Evolutionary conservation across 2,113 vertebrate species (phyloP).

Genomic region (Halichoeres trimaculatus): DNA sequence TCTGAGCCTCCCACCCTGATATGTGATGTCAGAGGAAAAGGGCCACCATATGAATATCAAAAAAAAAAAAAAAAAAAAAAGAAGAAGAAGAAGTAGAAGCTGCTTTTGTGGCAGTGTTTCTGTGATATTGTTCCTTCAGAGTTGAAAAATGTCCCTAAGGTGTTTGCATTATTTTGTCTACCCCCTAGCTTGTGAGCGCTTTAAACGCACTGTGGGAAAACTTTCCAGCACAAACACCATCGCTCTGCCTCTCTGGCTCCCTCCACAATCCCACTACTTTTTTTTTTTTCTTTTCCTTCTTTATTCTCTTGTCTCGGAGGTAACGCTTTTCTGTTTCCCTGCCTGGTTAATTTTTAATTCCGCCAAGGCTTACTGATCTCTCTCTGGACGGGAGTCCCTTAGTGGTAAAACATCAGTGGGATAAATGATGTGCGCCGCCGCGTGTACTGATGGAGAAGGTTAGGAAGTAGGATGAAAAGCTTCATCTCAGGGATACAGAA

Average conservation of each 20-base stretch:
- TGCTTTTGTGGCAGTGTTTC: background rate
- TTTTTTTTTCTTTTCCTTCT: background rate
- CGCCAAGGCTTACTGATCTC: constrained; percentile 33
- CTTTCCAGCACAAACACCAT: background rate
- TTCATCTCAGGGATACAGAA: constrained; percentile 48
- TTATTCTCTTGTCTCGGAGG: constrained; percentile 11
- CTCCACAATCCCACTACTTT: background rate
- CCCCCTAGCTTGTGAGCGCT: background rate
- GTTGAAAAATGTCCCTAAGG: background rate
- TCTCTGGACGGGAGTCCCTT: constrained; percentile 40
- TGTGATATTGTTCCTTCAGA: constrained; percentile 7
- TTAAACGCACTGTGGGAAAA: background rate
- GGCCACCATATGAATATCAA: background rate
- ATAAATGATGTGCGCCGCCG: constrained; percentile 55
- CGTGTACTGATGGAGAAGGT: constrained; percentile 52
- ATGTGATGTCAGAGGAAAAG: background rate
- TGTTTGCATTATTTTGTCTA: constrained; percentile 16
- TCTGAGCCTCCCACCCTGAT: background rate
- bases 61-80: too few species aligned
- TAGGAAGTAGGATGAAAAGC: constrained; percentile 64
- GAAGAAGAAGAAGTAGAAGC: too few species aligned
- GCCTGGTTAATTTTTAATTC: constrained; percentile 51
- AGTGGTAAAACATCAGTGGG: constrained; percentile 59
- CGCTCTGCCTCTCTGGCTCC: background rate
- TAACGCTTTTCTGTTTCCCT: constrained; percentile 26